Percentiles rank a stretch among this genome's conserved stretches.
phyloP scores from a whole-genome alignment of 1,140 invertebrate species.

The Drosophila insularis region DNA sequence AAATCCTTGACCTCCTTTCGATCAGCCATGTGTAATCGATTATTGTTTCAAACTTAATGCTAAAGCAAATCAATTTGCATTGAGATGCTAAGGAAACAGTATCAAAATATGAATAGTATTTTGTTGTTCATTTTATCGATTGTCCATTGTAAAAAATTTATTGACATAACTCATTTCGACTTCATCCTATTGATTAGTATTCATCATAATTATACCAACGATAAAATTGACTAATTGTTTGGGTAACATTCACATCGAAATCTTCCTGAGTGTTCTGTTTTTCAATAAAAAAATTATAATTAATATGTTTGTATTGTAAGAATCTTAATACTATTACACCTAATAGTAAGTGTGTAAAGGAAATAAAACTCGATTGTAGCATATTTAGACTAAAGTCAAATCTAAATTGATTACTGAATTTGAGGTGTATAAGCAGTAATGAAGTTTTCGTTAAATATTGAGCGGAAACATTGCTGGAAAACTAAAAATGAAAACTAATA shows the following conservation, averaged over 20 bases:
- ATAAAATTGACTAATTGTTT: slow-evolving; percentile 59
- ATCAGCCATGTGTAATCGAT: no score
- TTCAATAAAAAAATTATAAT: slow-evolving; percentile 24
- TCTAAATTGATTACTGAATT: not conserved
- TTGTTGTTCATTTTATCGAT: no score
- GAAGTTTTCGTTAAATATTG: slow-evolving; percentile 9
- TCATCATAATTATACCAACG: slow-evolving; percentile 57
- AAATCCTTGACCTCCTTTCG: no score
- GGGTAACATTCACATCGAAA: slow-evolving; percentile 59
- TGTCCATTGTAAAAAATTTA: slow-evolving; percentile 7
- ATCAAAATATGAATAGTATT: no score
- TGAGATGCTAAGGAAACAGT: no score
- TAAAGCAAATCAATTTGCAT: no score
- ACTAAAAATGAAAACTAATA: slow-evolving; percentile 2
- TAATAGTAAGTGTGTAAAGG: slow-evolving; percentile 20
- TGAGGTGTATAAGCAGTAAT: slow-evolving; percentile 16
- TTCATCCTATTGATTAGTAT: slow-evolving; percentile 31
- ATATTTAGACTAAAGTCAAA: slow-evolving; percentile 20
- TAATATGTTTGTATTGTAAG: slow-evolving; percentile 11
- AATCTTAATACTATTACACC: slow-evolving; percentile 20
- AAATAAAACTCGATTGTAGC: slow-evolving; percentile 11
- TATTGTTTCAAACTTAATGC: no score
- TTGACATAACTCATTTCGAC: slow-evolving; percentile 1
- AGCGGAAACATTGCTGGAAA: slow-evolving; percentile 38
- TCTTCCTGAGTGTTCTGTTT: slow-evolving; percentile 14